phyloP scores from a whole-genome alignment of 2,888 invertebrate species.

The Tryphoninae sp. region DNA sequence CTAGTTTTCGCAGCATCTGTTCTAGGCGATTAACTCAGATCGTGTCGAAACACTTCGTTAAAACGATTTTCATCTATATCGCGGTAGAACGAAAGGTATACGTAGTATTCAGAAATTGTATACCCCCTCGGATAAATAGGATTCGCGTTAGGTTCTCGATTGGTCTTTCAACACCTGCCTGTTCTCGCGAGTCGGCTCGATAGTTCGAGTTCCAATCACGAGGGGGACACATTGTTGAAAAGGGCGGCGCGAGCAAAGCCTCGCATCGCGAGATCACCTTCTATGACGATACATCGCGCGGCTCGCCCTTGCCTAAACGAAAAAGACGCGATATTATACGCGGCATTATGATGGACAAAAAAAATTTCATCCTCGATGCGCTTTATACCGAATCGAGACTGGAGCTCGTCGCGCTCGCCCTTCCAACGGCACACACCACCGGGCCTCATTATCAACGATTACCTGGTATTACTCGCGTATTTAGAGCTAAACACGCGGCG shows the following conservation, averaged over 20 bases:
- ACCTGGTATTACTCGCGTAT: conserved; percentile 76
- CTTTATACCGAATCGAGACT: conserved; percentile 28
- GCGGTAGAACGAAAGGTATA: conserved; percentile 43
- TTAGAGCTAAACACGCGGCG: conserved; percentile 75
- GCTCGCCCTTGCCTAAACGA: conserved; percentile 51
- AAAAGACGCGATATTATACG: conserved; percentile 49
- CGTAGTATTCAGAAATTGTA: conserved; percentile 63
- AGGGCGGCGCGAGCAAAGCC: conserved; percentile 6
- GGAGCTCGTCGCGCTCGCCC: conserved; percentile 14
- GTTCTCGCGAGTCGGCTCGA: conserved; percentile 4
- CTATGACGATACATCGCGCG: conserved; percentile 56
- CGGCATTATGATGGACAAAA: conserved; percentile 25
- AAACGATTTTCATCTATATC: conserved; percentile 24
- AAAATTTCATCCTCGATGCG: conserved; percentile 30
- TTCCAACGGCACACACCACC: conserved; percentile 43
- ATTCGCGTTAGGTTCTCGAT: conserved; percentile 43
- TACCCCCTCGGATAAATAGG: conserved; percentile 21
- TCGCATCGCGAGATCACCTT: conserved; percentile 49
- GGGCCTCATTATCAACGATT: conserved; percentile 75
- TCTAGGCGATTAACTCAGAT: conserved; percentile 12
- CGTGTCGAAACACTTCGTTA: conserved; percentile 28
- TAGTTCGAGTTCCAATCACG: background rate
- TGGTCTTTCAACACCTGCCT: conserved; percentile 66
- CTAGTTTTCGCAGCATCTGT: conserved; percentile 35
- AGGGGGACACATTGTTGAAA: conserved; percentile 50